Percentiles rank a stretch among this genome's conserved stretches.
Conservation (phyloP, 2,797 vertebrate genomes). For the Poeciliopsis presidionis region DNA sequence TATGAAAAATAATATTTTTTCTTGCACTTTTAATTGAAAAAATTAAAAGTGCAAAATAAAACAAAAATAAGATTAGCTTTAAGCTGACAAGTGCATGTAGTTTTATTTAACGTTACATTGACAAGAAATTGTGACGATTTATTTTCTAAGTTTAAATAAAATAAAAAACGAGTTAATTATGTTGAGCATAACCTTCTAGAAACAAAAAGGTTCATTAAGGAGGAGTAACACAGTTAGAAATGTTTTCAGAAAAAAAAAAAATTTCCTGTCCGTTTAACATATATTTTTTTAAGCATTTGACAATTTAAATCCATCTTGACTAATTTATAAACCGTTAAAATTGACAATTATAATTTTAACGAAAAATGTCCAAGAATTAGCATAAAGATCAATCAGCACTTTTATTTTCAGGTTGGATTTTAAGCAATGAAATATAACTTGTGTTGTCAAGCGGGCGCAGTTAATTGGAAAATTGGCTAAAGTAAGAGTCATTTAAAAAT, state of each 20-base stretch:
- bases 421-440: neutral
- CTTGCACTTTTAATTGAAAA: conserved; percentile 35
- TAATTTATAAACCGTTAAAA: neutral
- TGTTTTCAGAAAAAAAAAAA: neutral
- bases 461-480: neutral
- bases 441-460: neutral
- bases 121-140: conserved; percentile 37
- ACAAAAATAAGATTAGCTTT: conserved; percentile 4
- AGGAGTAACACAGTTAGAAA: neutral
- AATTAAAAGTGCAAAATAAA: no score
- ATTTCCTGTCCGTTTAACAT: neutral
- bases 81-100: neutral
- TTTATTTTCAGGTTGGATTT: neutral
- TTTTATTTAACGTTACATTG: neutral
- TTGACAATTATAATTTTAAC: neutral
- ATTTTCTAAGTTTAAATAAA: conserved; percentile 37
- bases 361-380: neutral
- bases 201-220: conserved; percentile 44
- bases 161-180: neutral
- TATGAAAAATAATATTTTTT: conserved; percentile 5
- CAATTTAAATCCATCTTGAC: neutral
- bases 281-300: neutral
- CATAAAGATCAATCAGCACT: neutral
- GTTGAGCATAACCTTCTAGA: conserved; percentile 10
- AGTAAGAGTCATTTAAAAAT: neutral